Evolutionary conservation across 2,888 invertebrate species (phyloP).

Genomic region (Parochlus steinenii): DNA sequence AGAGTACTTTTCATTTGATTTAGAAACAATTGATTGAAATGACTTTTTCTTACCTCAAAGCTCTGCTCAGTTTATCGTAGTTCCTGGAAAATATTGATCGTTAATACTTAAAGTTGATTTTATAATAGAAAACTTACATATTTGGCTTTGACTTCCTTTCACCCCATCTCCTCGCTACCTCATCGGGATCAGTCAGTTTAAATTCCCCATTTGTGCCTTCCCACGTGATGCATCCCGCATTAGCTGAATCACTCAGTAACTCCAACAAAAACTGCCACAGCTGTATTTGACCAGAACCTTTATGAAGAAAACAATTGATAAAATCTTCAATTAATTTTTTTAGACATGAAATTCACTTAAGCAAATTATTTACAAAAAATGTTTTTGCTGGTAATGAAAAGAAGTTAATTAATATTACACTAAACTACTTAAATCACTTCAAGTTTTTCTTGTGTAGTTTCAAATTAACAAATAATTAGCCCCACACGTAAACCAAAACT

Average conservation of each 20-base stretch:
- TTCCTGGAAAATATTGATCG: too few species aligned
- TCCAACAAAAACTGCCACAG: constrained; percentile 98
- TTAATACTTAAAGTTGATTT: too few species aligned
- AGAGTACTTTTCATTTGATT: too few species aligned
- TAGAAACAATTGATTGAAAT: too few species aligned
- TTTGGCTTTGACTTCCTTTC: constrained; percentile 98
- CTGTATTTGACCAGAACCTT: constrained; percentile 94
- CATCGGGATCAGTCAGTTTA: constrained; percentile 96
- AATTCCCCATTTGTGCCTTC: constrained; percentile 97
- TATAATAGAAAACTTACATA: too few species aligned
- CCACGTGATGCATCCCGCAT: constrained; percentile 96
- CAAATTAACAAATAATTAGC: too few species aligned
- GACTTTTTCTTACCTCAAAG: constrained; percentile 77
- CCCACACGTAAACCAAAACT: too few species aligned
- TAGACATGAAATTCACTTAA: neutral
- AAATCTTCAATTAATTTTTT: neutral
- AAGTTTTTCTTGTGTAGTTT: too few species aligned
- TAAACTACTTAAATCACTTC: too few species aligned
- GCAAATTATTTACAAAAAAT: too few species aligned
- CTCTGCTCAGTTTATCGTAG: constrained; percentile 96
- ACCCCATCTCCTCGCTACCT: constrained; percentile 96
- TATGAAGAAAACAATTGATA: constrained; percentile 15
- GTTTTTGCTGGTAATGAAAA: too few species aligned
- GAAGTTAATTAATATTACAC: too few species aligned
- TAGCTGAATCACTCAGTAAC: constrained; percentile 85